A percentile compares a stretch with the other conserved stretches of the same genome.
Conservation (phyloP, 2,797 vertebrate species). For the Potorous gilbertii region DNA sequence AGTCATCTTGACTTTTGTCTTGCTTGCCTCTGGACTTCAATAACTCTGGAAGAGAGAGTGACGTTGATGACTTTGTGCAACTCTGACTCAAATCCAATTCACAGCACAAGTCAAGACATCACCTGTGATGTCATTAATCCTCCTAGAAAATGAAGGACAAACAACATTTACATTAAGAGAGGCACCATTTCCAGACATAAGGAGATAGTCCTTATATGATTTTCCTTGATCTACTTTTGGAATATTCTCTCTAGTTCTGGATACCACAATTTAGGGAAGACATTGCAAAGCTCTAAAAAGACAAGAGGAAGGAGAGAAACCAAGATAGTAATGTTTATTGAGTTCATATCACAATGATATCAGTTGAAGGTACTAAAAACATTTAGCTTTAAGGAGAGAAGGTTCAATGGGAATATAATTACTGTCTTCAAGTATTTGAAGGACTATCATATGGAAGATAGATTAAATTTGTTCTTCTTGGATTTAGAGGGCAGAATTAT, state of each 20-base stretch:
- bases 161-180: too few relatives aligned
- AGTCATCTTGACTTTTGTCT: too few relatives aligned
- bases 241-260: neutral
- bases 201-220: neutral
- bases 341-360: neutral
- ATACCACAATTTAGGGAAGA: neutral
- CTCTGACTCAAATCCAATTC: too few relatives aligned
- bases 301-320: neutral
- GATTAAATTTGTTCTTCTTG: too few relatives aligned
- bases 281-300: neutral
- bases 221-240: neutral
- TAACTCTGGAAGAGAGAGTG: too few relatives aligned
- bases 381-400: neutral
- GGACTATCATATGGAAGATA: too few relatives aligned
- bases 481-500: too few relatives aligned
- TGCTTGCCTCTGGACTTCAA: too few relatives aligned
- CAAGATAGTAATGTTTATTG: neutral
- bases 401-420: neutral
- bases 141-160: too few relatives aligned
- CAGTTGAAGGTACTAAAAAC: neutral
- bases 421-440: neutral
- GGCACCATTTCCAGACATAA: neutral
- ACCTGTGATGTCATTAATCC: too few relatives aligned
- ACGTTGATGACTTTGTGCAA: too few relatives aligned
- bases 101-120: too few relatives aligned